Evolutionary conservation across 2,113 vertebrate genomes (phyloP).

Genomic region (Aplodontia rufa): DNA sequence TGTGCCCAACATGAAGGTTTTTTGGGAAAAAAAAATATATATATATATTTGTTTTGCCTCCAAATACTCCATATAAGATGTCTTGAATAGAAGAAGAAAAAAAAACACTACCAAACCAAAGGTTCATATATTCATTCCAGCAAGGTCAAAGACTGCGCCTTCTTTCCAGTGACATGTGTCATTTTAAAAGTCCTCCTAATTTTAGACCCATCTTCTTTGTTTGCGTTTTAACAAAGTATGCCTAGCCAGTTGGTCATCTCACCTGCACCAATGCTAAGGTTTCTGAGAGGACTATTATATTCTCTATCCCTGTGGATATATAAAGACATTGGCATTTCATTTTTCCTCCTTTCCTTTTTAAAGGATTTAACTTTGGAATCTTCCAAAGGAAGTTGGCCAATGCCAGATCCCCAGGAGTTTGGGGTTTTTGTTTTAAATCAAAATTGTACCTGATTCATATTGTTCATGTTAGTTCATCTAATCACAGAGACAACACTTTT

Average conservation of each 20-base stretch:
- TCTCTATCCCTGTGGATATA: slow-evolving; percentile 64
- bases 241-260: slow-evolving; percentile 70
- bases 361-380: slow-evolving; percentile 68
- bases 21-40: slow-evolving; percentile 70
- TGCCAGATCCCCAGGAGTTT: slow-evolving; percentile 76
- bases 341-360: slow-evolving; percentile 71
- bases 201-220: slow-evolving; percentile 70
- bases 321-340: slow-evolving; percentile 79
- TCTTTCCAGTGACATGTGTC: slow-evolving; percentile 81
- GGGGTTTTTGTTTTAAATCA: slow-evolving; percentile 74
- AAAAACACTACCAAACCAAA: slow-evolving; percentile 87
- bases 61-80: slow-evolving; percentile 82
- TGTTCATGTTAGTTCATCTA: slow-evolving; percentile 66
- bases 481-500: slow-evolving; percentile 69
- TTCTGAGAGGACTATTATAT: slow-evolving; percentile 73
- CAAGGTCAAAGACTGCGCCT: slow-evolving; percentile 84
- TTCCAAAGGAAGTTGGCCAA: slow-evolving; percentile 75
- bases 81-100: slow-evolving; percentile 84
- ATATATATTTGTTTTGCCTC: slow-evolving; percentile 82
- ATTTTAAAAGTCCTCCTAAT: slow-evolving; percentile 74
- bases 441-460: slow-evolving; percentile 75
- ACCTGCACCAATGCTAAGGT: slow-evolving; percentile 69
- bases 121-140: slow-evolving; percentile 86
- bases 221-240: slow-evolving; percentile 77
- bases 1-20: slow-evolving; percentile 85